phyloP scores from a whole-genome alignment of 2,888 invertebrate species.

The Shargacucullia verbasci region DNA sequence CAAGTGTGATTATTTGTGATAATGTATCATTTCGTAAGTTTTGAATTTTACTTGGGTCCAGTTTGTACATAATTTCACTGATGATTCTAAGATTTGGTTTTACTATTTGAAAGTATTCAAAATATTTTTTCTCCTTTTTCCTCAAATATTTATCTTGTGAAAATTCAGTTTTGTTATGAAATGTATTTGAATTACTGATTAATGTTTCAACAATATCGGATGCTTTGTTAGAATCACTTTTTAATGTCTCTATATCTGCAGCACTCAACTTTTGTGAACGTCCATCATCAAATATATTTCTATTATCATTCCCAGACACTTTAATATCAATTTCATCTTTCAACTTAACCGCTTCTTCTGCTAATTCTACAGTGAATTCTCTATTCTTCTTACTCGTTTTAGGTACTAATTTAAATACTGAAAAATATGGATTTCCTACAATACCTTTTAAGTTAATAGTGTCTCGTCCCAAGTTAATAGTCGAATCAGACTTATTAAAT shows the following conservation, averaged over 20 bases:
- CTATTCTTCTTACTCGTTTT: conserved; percentile 88
- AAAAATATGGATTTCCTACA: conserved; percentile 91
- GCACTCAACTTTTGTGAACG: conserved; percentile 95
- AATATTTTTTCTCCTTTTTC: conserved; percentile 98
- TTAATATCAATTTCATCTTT: conserved; percentile 91
- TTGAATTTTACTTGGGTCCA: conserved; percentile 93
- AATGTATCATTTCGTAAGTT: conserved; percentile 96
- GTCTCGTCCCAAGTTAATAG: conserved; percentile 91
- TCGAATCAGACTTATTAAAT: conserved; percentile 90
- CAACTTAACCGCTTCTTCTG: conserved; percentile 82
- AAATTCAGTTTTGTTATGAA: conserved; percentile 96
- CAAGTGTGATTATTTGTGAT: conserved; percentile 95
- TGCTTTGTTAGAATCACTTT: conserved; percentile 93
- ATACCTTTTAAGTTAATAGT: conserved; percentile 91
- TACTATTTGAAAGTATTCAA: conserved; percentile 93
- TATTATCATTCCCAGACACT: conserved; percentile 94
- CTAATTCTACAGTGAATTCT: conserved; percentile 87
- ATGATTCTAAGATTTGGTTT: conserved; percentile 95
- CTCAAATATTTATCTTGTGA: conserved; percentile 98
- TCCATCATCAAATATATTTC: conserved; percentile 94
- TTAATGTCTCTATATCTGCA: conserved; percentile 94
- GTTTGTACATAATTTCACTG: conserved; percentile 94
- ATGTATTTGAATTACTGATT: conserved; percentile 97
- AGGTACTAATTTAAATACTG: conserved; percentile 93
- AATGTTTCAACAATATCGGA: conserved; percentile 95